A percentile compares a stretch with the other conserved stretches of the same genome.
These are phyloP conservation scores for Orussus abietinus DNA, from an alignment of 1,140 invertebrate genomes.

Conservation along the genomic window DNA sequence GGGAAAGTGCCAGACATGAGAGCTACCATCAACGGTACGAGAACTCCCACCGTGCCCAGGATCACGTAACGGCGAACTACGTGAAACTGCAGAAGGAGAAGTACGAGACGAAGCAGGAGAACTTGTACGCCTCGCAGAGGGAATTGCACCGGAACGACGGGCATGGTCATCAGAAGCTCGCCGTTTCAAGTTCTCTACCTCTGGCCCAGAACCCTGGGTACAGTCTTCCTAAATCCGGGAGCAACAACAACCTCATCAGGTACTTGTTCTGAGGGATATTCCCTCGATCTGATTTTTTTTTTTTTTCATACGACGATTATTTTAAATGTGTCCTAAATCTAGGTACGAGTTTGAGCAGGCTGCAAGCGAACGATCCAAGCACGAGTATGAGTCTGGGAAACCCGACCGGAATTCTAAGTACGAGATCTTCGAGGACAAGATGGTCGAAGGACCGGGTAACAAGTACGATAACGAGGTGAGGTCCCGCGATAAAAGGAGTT, in stretches of 20 bases:
- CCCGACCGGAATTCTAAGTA: slow-evolving; percentile 31
- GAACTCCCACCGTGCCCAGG: slow-evolving; percentile 31
- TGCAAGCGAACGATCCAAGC: slow-evolving; percentile 6
- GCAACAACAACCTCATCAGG: slow-evolving; percentile 39
- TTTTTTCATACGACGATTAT: too few species aligned
- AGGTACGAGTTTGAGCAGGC: slow-evolving; percentile 36
- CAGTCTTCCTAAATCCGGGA: slow-evolving; percentile 38
- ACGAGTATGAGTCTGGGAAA: slow-evolving; percentile 14
- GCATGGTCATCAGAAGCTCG: slow-evolving; percentile 41
- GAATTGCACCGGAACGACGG: slow-evolving; percentile 43
- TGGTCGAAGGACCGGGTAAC: background rate
- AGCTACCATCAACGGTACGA: slow-evolving; percentile 43
- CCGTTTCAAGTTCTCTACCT: slow-evolving; percentile 37
- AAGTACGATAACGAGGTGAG: background rate
- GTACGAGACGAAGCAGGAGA: slow-evolving; percentile 47
- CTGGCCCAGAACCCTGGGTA: slow-evolving; percentile 36
- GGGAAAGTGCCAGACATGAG: slow-evolving; percentile 39
- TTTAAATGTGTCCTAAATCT: too few species aligned
- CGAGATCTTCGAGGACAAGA: slow-evolving; percentile 19
- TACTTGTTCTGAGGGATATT: too few species aligned
- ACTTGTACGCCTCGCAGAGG: slow-evolving; percentile 38
- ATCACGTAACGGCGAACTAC: slow-evolving; percentile 35
- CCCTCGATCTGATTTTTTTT: too few species aligned
- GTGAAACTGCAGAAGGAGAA: slow-evolving; percentile 48
- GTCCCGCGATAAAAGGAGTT: background rate